These are phyloP conservation scores for Cyanoramphus novaezelandiae DNA, from an alignment of 2,113 vertebrate species.

Conservation along the genomic window DNA sequence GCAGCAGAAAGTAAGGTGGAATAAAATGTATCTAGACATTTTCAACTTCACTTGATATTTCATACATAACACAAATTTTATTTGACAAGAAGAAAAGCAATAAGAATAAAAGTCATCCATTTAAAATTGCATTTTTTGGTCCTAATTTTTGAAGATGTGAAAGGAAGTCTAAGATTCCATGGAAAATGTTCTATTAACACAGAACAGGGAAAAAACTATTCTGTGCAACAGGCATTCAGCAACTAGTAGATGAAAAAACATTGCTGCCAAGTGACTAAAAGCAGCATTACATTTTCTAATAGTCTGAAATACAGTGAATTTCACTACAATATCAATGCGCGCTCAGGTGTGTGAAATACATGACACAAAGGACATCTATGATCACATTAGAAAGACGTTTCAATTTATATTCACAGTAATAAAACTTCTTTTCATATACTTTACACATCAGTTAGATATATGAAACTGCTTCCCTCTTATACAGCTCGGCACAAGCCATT, in stretches of 20 bases:
- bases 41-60: background rate
- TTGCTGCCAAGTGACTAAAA: background rate
- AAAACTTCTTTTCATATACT: background rate
- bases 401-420: background rate
- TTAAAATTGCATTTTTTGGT: background rate
- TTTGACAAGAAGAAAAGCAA: background rate
- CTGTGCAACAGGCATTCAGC: background rate
- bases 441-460: background rate
- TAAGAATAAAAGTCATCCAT: background rate
- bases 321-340: background rate
- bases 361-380: background rate
- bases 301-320: background rate
- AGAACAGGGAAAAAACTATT: background rate
- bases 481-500: background rate
- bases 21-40: background rate
- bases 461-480: background rate
- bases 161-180: background rate
- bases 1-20: background rate
- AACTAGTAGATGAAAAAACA: background rate
- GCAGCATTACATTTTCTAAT: background rate
- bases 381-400: background rate
- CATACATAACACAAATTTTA: background rate
- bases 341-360: background rate
- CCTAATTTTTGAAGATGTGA: background rate
- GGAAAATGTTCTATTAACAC: background rate